phyloP scores from a whole-genome alignment of 2,888 invertebrate genomes.

The Drosophila flavopinicola region DNA sequence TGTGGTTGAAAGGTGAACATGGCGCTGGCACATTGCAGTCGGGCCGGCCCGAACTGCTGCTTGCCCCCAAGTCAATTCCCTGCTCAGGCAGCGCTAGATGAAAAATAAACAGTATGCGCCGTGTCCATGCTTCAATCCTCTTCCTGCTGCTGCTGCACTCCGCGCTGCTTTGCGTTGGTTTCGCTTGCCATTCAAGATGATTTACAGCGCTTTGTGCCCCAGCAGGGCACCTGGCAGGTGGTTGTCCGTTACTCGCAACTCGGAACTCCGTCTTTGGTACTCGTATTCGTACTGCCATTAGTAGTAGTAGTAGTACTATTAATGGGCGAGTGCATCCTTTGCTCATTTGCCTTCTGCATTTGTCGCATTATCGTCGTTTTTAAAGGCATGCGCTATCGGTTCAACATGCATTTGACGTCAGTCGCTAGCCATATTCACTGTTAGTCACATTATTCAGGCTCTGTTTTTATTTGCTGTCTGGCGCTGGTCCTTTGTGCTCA shows the following conservation, averaged over 20 bases:
- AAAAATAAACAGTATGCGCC: conserved; percentile 75
- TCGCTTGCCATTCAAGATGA: conserved; percentile 64
- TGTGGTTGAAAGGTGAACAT: conserved; percentile 76
- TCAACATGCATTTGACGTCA: conserved; percentile 57
- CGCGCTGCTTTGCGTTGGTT: conserved; percentile 18
- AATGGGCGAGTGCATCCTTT: conserved; percentile 35
- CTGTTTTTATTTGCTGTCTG: conserved; percentile 49
- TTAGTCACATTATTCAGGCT: conserved; percentile 31
- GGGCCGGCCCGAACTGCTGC: conserved; percentile 2
- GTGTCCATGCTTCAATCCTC: conserved; percentile 40
- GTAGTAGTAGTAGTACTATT: not conserved
- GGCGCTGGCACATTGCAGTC: conserved; percentile 45
- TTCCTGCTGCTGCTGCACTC: not conserved
- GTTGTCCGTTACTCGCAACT: conserved; percentile 17
- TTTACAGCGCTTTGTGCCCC: conserved; percentile 60
- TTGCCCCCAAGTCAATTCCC: conserved; percentile 23
- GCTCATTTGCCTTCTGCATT: conserved; percentile 63
- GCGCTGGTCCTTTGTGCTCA: conserved; percentile 43
- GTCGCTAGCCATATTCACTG: not conserved
- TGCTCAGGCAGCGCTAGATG: conserved; percentile 55
- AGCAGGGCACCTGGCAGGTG: conserved; percentile 14
- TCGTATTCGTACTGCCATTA: not conserved
- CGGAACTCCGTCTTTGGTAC: too few species aligned
- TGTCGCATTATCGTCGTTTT: conserved; percentile 70
- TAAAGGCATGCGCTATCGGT: conserved; percentile 50